These are phyloP conservation scores for Ornithoptera priamus DNA, from an alignment of 2,888 invertebrate genomes.

Conservation along the genomic window DNA sequence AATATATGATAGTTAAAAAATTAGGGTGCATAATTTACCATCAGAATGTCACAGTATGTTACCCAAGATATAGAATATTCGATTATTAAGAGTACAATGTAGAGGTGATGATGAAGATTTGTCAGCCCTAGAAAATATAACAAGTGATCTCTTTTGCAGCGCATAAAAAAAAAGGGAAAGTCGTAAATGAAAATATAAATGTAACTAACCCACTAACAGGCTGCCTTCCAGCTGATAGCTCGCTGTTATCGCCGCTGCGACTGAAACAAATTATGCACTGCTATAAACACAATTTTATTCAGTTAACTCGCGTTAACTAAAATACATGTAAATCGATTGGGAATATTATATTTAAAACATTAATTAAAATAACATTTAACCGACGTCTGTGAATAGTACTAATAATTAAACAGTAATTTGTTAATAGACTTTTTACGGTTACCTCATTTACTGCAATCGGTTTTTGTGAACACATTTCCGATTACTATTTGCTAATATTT, in stretches of 20 bases:
- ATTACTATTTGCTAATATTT: background rate
- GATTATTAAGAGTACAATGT: background rate
- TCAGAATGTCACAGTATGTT: too few species aligned
- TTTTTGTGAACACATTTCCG: background rate
- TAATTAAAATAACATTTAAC: slow-evolving; percentile 14
- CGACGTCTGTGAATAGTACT: background rate
- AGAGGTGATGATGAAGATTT: background rate
- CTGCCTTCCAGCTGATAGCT: slow-evolving; percentile 40
- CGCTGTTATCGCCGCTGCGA: slow-evolving; percentile 54
- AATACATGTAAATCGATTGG: slow-evolving; percentile 10
- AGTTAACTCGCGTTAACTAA: slow-evolving; percentile 12
- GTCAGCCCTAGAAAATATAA: slow-evolving; percentile 11
- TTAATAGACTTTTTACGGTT: slow-evolving; percentile 4
- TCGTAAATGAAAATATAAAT: slow-evolving; percentile 36
- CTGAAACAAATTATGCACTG: slow-evolving; percentile 53
- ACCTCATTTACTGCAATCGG: background rate
- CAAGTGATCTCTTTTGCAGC: slow-evolving; percentile 18
- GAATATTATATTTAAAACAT: background rate
- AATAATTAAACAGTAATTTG: slow-evolving; percentile 12
- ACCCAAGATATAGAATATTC: too few species aligned
- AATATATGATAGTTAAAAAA: too few species aligned
- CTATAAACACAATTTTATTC: slow-evolving; percentile 36
- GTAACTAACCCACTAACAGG: slow-evolving; percentile 32
- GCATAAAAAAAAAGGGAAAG: slow-evolving; percentile 29
- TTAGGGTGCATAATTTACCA: too few species aligned